Base-by-base conservation (phyloP, 2,113 vertebrate genomes). In the Polypterus bichir region DNA sequence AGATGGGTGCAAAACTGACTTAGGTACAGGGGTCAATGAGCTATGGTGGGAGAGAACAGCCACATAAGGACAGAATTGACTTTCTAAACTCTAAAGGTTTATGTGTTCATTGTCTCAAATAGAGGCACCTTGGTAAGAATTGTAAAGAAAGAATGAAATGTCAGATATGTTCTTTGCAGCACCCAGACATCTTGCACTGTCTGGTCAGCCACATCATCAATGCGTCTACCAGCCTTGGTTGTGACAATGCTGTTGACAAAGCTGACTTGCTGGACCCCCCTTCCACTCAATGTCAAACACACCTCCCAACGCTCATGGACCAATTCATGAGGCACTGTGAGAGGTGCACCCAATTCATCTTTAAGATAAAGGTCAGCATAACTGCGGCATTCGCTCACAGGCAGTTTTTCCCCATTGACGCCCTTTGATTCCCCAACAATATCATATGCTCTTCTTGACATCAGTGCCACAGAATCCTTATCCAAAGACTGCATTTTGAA, bases 211-310 rank as follows among this genome's bases (percentile, higher is more conserved):
- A 99, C 77, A 7, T 93, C 94, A 64, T 99, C 97, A 0, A 88
- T 67, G 47, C 98, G 97, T 65, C 97, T 89, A 59, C 97, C 97
- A 67, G 95, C 97, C 92, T 99, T 99, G 62, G 96, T 97, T 27
- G 94, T 99, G 68, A 95, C 97, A 66, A 99, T 99, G 71, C 97
- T 93, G 79, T 99, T 98, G 79, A 95, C 94, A 62, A 99, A 99
- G 81, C 95, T 97, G 73, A 98, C 88, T 86, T 99, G 97, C 81
- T 98, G 97, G 79, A 99, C 97, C 60, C 88, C 97, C 71, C 90
- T 97, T 76, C 97, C 94, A 49, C 97, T 99, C 81, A 91, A 85
- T 68, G 93, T 92, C 73, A 99, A 83, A 62, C 94, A 97, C 48
- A 99, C 88, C 76, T 99, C 97, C 97, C 95, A 99, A 4, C 97